phyloP scores from a whole-genome alignment of 2,888 invertebrate genomes.

The Onchidella celtica region DNA sequence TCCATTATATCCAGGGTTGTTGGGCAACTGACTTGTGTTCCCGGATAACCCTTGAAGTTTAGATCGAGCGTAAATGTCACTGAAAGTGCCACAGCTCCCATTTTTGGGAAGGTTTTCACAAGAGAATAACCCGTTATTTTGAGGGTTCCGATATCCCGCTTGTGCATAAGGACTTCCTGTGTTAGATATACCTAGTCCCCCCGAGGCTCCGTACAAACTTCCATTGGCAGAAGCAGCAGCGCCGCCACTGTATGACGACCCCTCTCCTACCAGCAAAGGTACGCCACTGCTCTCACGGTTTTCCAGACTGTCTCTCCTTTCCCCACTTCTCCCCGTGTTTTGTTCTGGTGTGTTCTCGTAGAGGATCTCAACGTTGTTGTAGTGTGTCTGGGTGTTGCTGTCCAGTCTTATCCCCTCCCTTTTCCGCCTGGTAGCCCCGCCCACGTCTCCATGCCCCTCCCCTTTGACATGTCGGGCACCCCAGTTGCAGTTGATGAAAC shows the following conservation, averaged over 20 bases:
- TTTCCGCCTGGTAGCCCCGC: constrained; percentile 2
- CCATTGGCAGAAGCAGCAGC: not conserved
- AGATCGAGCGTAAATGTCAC: constrained; percentile 3
- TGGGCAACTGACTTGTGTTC: not conserved
- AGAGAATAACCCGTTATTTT: constrained; percentile 7
- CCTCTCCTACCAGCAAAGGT: constrained; percentile 19
- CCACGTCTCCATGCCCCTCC: not conserved
- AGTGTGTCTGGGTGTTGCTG: constrained; percentile 48
- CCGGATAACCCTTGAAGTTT: constrained; percentile 27
- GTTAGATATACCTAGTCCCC: not conserved
- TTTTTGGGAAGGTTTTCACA: not conserved
- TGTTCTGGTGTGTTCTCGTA: constrained; percentile 16
- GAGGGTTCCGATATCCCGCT: not conserved
- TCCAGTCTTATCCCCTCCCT: constrained; percentile 42
- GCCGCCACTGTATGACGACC: not conserved
- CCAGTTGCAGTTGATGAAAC: constrained; percentile 99
- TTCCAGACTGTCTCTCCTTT: constrained; percentile 36
- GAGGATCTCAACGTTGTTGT: constrained; percentile 45
- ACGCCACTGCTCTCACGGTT: constrained; percentile 42
- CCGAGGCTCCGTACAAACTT: not conserved
- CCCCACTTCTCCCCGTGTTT: not conserved
- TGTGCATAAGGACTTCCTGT: not conserved
- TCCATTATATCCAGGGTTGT: not conserved
- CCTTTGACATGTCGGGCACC: constrained; percentile 88
- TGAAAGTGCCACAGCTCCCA: not conserved